Evolutionary conservation across 92 coral and sea anemone genomes (phyloP).

Genomic region (Heteractis magnifica): DNA sequence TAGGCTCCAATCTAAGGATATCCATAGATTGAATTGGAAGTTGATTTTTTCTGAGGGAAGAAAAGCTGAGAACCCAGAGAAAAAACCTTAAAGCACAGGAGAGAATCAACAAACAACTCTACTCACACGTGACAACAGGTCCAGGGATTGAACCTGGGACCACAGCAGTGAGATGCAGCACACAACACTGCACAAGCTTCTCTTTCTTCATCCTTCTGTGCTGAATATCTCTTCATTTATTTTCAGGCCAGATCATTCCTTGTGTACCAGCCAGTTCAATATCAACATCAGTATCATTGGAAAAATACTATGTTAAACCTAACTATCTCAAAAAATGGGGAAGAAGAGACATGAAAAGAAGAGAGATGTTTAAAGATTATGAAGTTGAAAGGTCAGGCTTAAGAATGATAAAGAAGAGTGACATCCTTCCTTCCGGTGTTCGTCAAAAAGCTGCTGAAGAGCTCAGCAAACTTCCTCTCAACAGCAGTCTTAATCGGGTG

Average conservation of each 20-base stretch:
- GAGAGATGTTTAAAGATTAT: constrained; percentile 74
- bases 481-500: constrained; percentile 74
- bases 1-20: too few species aligned
- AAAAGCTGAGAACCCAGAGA: too few species aligned
- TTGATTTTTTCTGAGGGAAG: too few species aligned
- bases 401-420: constrained; percentile 88
- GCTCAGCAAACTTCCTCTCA: constrained; percentile 70
- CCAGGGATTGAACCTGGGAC: too few species aligned
- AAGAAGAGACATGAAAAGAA: constrained; percentile 86
- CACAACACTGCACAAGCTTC: too few species aligned
- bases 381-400: constrained; percentile 85
- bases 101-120: too few species aligned
- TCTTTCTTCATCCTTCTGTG: not conserved
- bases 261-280: constrained; percentile 39
- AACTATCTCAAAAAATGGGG: constrained; percentile 98
- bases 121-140: too few species aligned
- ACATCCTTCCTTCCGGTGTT: constrained; percentile 83
- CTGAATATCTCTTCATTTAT: too few species aligned
- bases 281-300: constrained; percentile 58
- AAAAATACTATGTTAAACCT: constrained; percentile 87
- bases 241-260: not conserved
- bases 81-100: too few species aligned
- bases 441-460: constrained; percentile 91
- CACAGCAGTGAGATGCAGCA: too few species aligned
- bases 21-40: too few species aligned